phyloP scores from a whole-genome alignment of 2,113 vertebrate species.

The Passerina amoena region DNA sequence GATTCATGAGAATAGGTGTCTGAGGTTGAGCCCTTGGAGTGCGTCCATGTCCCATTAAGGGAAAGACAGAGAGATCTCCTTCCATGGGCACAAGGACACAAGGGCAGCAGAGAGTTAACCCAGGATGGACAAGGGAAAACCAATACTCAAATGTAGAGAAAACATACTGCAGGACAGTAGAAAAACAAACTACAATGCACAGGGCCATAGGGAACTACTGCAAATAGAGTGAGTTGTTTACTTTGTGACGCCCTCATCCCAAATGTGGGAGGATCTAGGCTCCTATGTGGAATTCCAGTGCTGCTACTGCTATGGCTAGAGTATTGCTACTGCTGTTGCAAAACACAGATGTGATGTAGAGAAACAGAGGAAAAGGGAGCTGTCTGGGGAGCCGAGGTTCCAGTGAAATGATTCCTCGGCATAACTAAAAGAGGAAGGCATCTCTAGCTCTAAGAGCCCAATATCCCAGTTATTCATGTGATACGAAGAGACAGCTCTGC shows the following conservation, averaged over 20 bases:
- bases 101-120: neutral
- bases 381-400: neutral
- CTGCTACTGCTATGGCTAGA: neutral
- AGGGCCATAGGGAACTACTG: neutral
- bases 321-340: neutral
- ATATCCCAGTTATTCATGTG: conserved; percentile 5
- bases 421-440: conserved; percentile 1
- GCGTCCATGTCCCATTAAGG: rapidly evolving
- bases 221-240: neutral
- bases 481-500: conserved; percentile 46
- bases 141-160: rapidly evolving
- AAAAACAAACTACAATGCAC: neutral
- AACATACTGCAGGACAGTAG: neutral
- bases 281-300: neutral
- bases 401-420: neutral
- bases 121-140: neutral
- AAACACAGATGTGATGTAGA: neutral
- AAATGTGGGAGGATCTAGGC: neutral
- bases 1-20: neutral
- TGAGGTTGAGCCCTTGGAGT: rapidly evolving
- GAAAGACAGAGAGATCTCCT: neutral
- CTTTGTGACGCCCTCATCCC: neutral
- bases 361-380: conserved; percentile 23
- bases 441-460: conserved; percentile 26
- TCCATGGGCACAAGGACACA: neutral